phyloP scores from a whole-genome alignment of 2,797 vertebrate species.

The Falco novaeseelandiae region DNA sequence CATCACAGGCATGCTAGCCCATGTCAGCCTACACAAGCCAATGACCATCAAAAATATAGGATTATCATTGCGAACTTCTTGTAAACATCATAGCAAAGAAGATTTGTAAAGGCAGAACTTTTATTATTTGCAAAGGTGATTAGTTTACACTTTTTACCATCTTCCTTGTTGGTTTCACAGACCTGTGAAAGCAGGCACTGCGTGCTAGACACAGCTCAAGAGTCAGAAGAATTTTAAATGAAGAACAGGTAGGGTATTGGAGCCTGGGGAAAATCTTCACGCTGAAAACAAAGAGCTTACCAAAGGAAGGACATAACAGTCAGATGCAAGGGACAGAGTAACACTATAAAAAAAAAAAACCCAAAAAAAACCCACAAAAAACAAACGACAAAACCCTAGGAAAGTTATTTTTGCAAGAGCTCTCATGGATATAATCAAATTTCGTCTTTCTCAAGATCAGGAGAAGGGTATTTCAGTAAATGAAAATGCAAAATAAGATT shows the following conservation, averaged over 20 bases:
- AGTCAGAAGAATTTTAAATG: background rate
- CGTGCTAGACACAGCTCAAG: background rate
- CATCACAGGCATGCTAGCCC: background rate
- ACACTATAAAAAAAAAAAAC: background rate
- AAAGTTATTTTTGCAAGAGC: background rate
- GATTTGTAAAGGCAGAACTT: background rate
- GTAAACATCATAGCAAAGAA: background rate
- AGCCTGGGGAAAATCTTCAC: background rate
- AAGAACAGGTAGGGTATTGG: background rate
- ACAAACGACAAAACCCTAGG: no score
- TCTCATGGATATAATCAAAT: background rate
- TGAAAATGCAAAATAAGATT: background rate
- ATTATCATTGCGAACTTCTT: background rate
- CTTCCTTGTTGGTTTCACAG: background rate
- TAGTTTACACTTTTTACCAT: background rate
- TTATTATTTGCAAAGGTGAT: background rate
- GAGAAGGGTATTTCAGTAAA: background rate
- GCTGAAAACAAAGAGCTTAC: background rate
- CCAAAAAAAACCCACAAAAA: no score
- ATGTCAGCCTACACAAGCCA: fast-evolving
- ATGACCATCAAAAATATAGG: background rate
- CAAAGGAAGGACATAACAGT: fast-evolving
- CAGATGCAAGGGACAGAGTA: background rate
- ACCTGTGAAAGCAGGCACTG: background rate
- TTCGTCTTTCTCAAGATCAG: background rate